Evolutionary conservation across 2,888 invertebrate genomes (phyloP), one percentile per base, ranked within the genome.

Genomic region (Sycophila texana): DNA sequence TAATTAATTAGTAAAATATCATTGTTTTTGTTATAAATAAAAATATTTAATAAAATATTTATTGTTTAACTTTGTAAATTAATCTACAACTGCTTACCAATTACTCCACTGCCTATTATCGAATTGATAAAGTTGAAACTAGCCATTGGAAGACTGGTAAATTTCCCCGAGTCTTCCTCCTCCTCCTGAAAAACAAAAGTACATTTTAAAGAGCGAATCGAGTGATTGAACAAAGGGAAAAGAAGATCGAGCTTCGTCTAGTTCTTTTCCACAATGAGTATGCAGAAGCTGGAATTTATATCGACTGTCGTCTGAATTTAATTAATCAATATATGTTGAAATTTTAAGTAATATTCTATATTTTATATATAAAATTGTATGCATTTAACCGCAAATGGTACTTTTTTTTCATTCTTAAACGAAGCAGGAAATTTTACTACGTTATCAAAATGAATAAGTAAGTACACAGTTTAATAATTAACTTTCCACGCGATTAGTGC

Each of bases 121-220:
- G 96, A 96, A 91, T 96, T 96, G 87, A 96, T 96, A 90, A 96
- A 96, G 92, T 96, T 96, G 91, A 96, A 96, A 90, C 95, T 95
- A 82, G 96, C 95, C 91, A 94, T 93, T 47, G 95, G 94, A 83
- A 95, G 91, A 81, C 95, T 94, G 85, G 93, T 94, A 84, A 93
- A 92, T 86, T 93, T 93, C 79, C 93, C 93, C 76, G 91, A 91
- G 81, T 92, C 91, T 76, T 92, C 92, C 75, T 92, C 92, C 83
- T 92, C 91, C 82, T 89, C 80, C 79, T 76, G 10, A 0, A 51
- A 2, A 47, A 60, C 2, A 68, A 26, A 63, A 7, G 51, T 10
- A 53, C 26, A 26, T 49, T 65, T 14, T 26, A 30, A 30, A 10
- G 7, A 10, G 10, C 10, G 1, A 39, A 10, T 39, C 10, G 39